A percentile compares a stretch with the other conserved stretches of the same genome.
Conservation (phyloP, 2,113 vertebrate genomes). For the Blennius ocellaris region DNA sequence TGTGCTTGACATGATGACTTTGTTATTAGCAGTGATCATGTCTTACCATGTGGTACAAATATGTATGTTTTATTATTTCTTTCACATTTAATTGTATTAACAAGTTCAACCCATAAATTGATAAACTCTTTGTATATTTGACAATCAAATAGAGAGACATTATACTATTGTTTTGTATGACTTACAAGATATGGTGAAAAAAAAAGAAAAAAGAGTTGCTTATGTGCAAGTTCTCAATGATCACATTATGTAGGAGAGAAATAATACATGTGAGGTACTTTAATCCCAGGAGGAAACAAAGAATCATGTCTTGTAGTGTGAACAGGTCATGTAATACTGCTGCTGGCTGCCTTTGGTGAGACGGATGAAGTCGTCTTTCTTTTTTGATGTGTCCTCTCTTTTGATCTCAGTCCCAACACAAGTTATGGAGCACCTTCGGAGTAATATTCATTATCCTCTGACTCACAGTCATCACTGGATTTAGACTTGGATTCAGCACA, state of each 20-base stretch:
- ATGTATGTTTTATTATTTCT: too few relatives aligned
- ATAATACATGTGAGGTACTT: too few relatives aligned
- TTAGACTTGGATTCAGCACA: constrained; percentile 1
- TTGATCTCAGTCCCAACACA: background rate
- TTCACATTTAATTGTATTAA: too few relatives aligned
- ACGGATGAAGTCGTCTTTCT: constrained; percentile 23
- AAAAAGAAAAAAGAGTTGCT: too few relatives aligned
- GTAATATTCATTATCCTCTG: background rate
- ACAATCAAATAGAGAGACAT: too few relatives aligned
- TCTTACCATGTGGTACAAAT: too few relatives aligned
- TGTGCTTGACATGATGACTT: too few relatives aligned
- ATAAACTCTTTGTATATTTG: too few relatives aligned
- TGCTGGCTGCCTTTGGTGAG: constrained; percentile 20
- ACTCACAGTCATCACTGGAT: background rate
- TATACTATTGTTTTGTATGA: too few relatives aligned
- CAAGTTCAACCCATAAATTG: too few relatives aligned
- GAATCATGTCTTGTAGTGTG: background rate
- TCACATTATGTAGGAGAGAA: background rate
- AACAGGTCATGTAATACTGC: constrained; percentile 24
- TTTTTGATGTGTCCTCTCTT: constrained; percentile 2
- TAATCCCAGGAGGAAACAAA: constrained; percentile 2
- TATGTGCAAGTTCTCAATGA: background rate
- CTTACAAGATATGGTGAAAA: too few relatives aligned
- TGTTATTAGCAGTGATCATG: too few relatives aligned
- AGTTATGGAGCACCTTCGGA: background rate